Percentiles rank a stretch among this genome's conserved stretches.
Conservation (phyloP, 2,888 invertebrate species). For the Selenia dentaria region DNA sequence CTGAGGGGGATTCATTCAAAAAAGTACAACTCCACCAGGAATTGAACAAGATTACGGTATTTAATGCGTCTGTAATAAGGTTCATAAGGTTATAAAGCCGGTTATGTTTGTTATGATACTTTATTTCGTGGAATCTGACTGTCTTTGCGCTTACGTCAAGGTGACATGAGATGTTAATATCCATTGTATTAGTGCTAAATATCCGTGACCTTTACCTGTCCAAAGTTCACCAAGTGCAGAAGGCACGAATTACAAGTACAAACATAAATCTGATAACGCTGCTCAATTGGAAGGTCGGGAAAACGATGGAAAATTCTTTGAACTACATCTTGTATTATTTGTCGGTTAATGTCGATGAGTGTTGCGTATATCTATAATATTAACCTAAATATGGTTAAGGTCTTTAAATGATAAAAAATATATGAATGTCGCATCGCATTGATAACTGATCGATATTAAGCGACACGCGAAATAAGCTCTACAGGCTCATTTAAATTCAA, state of each 20-base stretch:
- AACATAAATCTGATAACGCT: slow-evolving; percentile 35
- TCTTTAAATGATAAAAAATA: slow-evolving; percentile 38
- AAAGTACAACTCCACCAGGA: slow-evolving; percentile 40
- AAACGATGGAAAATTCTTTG: slow-evolving; percentile 45
- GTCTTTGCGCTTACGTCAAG: slow-evolving; percentile 76
- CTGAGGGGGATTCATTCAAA: slow-evolving; percentile 32
- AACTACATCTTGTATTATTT: slow-evolving; percentile 25
- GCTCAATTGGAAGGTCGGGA: slow-evolving; percentile 44
- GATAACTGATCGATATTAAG: slow-evolving; percentile 29
- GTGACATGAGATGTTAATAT: slow-evolving; percentile 80
- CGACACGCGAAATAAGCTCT: slow-evolving; percentile 49
- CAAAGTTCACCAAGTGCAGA: slow-evolving; percentile 78
- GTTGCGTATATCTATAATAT: slow-evolving; percentile 24
- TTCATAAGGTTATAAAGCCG: slow-evolving; percentile 35
- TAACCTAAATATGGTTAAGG: slow-evolving; percentile 35
- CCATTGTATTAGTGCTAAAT: slow-evolving; percentile 79
- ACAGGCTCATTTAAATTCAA: slow-evolving; percentile 62
- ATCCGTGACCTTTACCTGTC: slow-evolving; percentile 79
- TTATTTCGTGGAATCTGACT: slow-evolving; percentile 41
- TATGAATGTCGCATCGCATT: slow-evolving; percentile 37
- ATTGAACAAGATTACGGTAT: slow-evolving; percentile 41
- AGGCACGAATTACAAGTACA: slow-evolving; percentile 56
- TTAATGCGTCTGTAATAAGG: slow-evolving; percentile 44
- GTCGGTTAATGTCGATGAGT: slow-evolving; percentile 21
- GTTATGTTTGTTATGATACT: slow-evolving; percentile 39